These are phyloP conservation scores for Apocrypta bakeri DNA, from an alignment of 1,140 invertebrate genomes.

Conservation along the genomic window DNA sequence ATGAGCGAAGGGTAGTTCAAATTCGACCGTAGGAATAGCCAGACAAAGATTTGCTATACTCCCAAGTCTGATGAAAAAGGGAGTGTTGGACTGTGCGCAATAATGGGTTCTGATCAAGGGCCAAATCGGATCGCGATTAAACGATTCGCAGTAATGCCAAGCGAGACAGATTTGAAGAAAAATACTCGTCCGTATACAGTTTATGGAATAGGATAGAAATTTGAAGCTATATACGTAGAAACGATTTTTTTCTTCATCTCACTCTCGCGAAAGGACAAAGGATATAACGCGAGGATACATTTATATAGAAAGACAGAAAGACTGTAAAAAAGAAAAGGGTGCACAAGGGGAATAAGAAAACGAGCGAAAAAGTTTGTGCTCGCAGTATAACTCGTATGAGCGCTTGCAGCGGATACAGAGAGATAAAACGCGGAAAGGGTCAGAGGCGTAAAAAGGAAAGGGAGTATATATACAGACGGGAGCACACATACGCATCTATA, in stretches of 20 bases:
- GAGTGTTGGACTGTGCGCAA: neutral
- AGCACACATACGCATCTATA: neutral
- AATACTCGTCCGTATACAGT: no score
- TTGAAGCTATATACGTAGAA: no score
- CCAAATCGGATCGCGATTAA: neutral
- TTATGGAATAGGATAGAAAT: no score
- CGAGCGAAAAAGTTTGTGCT: conserved; percentile 13
- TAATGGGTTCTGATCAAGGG: neutral
- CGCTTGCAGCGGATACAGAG: conserved; percentile 3
- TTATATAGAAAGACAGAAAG: neutral
- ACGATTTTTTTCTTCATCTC: no score
- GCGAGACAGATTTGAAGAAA: no score
- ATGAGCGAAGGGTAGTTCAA: conserved; percentile 3
- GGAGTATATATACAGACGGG: neutral
- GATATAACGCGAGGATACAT: neutral
- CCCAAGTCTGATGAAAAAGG: neutral
- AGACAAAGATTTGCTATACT: no score
- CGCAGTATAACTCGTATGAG: neutral
- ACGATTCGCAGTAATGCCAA: neutral
- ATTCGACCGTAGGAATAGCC: neutral
- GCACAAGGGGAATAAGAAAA: conserved; percentile 23
- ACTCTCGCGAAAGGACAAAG: neutral
- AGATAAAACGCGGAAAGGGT: conserved; percentile 6
- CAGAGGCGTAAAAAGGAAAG: conserved; percentile 22
- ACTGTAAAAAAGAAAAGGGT: neutral